Base-by-base conservation (phyloP, 1,140 invertebrate species). In the Phenacoccus solenopsis region DNA sequence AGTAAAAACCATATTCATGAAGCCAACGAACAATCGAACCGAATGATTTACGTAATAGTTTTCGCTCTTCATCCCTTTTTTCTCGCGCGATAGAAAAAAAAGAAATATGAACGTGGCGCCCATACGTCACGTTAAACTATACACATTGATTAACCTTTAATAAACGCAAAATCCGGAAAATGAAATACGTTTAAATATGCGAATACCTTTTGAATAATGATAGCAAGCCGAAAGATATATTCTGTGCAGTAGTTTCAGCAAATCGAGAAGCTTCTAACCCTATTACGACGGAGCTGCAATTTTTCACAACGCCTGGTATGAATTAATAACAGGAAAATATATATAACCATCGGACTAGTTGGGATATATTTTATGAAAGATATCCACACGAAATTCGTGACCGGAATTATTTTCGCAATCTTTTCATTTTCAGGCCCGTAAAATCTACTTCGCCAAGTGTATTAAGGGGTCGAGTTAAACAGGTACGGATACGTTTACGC, bases 251-350 rank as follows among this genome's bases (percentile, higher is more conserved):
- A 49, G 38, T 49, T 49, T n/a, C 38, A 49, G 38, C 38, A 49
- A 49, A 49, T 49, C 38, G 38, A 49, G 38, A 49, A 49, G 38
- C 16, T 49, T 49, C 38, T 49, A 49, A 49, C 38, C 38, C 38
- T 49, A 49, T 49, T 49, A 49, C 38, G 38, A n/a, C 16, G 38
- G 38, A 49, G 38, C 38, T 49, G 38, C 38, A 49, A 49, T 49
- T 49, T 49, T 49, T 49, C 38, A 49, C 38, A 49, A 49, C 38
- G 38, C 38, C 38, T n/a, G 38, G 38, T 49, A 49, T 49, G 38
- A 49, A 49, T 49, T 49, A 49, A 49, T 49, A 49, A 49, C 38
- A n/a, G 38, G 38, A 49, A 49, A 49, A 49, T 49, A 49, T 49
- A 49, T 49, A 49, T 49, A 49, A 49, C 38, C 38, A 49, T 49